Conservation (phyloP, 2,113 vertebrate species). For the Callocephalon fimbriatum region DNA sequence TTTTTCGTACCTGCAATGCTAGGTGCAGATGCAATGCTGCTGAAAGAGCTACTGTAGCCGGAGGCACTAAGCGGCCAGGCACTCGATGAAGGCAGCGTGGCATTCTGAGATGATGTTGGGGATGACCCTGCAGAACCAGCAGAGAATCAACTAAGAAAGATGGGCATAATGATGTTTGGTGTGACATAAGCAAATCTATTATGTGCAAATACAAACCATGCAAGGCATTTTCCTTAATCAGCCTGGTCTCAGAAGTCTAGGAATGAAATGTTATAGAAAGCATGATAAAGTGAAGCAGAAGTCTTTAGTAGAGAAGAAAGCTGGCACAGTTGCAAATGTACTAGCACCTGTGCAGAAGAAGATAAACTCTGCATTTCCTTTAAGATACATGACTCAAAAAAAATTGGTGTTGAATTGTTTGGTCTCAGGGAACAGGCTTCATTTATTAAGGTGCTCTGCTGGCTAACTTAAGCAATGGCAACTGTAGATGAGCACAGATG, state of each 20-base stretch:
- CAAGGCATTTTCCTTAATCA: not conserved
- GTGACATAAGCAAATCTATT: conserved; percentile 39
- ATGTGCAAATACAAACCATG: conserved; percentile 8
- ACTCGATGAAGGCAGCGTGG: conserved; percentile 88
- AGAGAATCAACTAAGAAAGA: conserved; percentile 71
- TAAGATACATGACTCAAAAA: not conserved
- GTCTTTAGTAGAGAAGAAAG: not conserved
- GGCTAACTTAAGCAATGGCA: conserved; percentile 11
- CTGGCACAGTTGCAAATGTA: not conserved
- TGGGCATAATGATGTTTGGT: conserved; percentile 47
- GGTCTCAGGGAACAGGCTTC: not conserved
- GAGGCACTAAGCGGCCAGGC: conserved; percentile 90
- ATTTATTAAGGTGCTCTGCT: conserved; percentile 3
- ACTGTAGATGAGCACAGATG: conserved; percentile 6
- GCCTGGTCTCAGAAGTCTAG: not conserved
- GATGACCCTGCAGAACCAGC: conserved; percentile 86
- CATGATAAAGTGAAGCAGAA: conserved; percentile 6
- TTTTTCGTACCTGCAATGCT: conserved; percentile 82
- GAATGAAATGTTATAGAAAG: conserved; percentile 59
- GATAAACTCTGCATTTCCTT: not conserved
- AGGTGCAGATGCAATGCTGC: conserved; percentile 81
- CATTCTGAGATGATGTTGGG: conserved; percentile 89
- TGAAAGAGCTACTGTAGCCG: conserved; percentile 85
- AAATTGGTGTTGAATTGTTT: not conserved
- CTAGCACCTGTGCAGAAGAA: not conserved